These are phyloP conservation scores for Coendou prehensilis DNA, from an alignment of 2,797 vertebrate genomes.

Conservation along the genomic window DNA sequence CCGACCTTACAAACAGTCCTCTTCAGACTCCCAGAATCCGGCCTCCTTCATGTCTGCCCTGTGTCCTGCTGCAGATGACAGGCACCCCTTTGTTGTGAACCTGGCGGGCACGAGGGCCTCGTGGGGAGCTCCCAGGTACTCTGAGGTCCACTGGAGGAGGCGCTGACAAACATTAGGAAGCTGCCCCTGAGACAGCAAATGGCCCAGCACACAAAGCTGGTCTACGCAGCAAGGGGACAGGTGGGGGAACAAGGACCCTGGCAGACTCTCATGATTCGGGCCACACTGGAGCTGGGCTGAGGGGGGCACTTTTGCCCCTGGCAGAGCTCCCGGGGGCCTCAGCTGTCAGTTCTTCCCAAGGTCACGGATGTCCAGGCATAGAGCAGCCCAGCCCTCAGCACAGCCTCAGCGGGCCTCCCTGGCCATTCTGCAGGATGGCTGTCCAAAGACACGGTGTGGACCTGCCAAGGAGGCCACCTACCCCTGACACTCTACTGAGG, in stretches of 20 bases:
- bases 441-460: neutral
- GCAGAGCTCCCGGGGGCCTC: accelerated
- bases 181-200: neutral
- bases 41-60: neutral
- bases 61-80: neutral
- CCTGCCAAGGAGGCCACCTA: accelerated
- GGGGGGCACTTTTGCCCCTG: neutral
- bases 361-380: accelerated
- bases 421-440: neutral
- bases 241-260: no score
- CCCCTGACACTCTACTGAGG: neutral
- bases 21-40: accelerated
- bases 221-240: neutral
- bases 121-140: neutral
- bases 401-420: neutral
- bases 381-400: neutral
- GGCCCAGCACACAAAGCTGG: neutral
- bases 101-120: neutral
- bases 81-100: neutral
- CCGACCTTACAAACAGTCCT: no score
- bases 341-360: neutral
- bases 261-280: accelerated
- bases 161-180: accelerated
- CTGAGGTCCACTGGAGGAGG: accelerated
- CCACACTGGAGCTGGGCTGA: neutral